These are phyloP conservation scores for Diploptera punctata DNA, from an alignment of 2,888 invertebrate genomes.

Conservation along the genomic window DNA sequence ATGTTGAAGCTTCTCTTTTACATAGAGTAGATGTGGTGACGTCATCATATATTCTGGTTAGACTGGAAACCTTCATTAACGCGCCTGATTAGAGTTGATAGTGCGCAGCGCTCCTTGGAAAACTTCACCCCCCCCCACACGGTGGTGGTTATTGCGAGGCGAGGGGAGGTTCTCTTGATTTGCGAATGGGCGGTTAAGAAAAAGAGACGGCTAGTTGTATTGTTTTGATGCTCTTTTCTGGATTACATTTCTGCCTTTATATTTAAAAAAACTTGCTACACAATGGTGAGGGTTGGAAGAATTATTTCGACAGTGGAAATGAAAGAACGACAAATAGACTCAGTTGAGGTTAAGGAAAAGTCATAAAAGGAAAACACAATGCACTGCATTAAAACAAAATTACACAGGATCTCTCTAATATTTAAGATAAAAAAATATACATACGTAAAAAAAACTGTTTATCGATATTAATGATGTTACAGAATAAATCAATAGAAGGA, in stretches of 20 bases:
- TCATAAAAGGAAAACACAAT: neutral
- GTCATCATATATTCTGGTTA: conserved; percentile 36
- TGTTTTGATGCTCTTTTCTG: neutral
- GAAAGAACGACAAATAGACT: neutral
- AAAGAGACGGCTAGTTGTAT: neutral
- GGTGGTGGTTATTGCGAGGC: neutral
- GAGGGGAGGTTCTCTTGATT: conserved; percentile 12
- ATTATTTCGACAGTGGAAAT: conserved; percentile 3
- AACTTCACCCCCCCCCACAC: conserved; percentile 10
- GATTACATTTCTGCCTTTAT: neutral
- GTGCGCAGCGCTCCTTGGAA: neutral
- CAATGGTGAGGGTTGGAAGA: neutral
- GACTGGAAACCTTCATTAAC: conserved; percentile 48
- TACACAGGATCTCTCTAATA: too few relatives aligned
- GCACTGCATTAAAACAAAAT: too few relatives aligned
- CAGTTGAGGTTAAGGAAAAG: neutral
- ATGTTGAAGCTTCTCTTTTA: conserved; percentile 12
- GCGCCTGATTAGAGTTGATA: conserved; percentile 48
- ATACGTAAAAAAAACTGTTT: too few relatives aligned
- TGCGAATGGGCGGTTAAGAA: conserved; percentile 5
- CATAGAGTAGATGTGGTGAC: conserved; percentile 26
- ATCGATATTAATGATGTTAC: too few relatives aligned
- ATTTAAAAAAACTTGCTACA: too few relatives aligned
- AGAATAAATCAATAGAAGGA: too few relatives aligned
- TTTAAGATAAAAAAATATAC: too few relatives aligned